These are phyloP conservation scores for Ctenopoma kingsleyae DNA, from an alignment of 2,797 vertebrate species.

Conservation along the genomic window DNA sequence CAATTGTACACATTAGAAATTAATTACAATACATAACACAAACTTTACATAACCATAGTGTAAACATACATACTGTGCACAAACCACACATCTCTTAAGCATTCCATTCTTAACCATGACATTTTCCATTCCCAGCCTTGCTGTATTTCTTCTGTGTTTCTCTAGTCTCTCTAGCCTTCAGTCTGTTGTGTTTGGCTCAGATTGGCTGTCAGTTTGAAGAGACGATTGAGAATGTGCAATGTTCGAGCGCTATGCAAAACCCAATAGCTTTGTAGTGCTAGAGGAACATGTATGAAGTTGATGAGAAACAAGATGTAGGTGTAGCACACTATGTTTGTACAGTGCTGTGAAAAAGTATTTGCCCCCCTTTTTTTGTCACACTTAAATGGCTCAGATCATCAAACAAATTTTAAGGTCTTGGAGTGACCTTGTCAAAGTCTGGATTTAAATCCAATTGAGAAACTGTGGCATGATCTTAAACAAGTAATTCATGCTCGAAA, in stretches of 20 bases:
- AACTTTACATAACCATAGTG: no score
- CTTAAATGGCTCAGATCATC: no score
- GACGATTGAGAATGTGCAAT: conserved; percentile 21
- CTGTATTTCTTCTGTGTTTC: neutral
- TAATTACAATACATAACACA: no score
- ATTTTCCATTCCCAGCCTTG: conserved; percentile 3
- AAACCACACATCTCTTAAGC: conserved; percentile 9
- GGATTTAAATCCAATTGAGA: no score
- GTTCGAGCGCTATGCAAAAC: conserved; percentile 7
- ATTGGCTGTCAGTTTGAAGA: conserved; percentile 1
- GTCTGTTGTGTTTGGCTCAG: conserved; percentile 19
- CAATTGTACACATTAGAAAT: no score
- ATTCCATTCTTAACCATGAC: conserved; percentile 9
- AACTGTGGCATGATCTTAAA: no score
- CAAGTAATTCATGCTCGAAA: no score
- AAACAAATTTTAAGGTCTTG: no score
- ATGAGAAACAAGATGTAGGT: neutral
- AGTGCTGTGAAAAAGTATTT: no score
- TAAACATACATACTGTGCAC: neutral
- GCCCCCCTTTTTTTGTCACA: no score
- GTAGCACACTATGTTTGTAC: neutral
- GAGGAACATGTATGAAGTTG: neutral
- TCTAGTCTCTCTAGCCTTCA: conserved; percentile 4
- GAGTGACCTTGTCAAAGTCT: no score
- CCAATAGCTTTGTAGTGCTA: neutral